A percentile compares a stretch with the other conserved stretches of the same genome.
Conservation (phyloP, 2,888 invertebrate genomes). For the Drosophila borealis region DNA sequence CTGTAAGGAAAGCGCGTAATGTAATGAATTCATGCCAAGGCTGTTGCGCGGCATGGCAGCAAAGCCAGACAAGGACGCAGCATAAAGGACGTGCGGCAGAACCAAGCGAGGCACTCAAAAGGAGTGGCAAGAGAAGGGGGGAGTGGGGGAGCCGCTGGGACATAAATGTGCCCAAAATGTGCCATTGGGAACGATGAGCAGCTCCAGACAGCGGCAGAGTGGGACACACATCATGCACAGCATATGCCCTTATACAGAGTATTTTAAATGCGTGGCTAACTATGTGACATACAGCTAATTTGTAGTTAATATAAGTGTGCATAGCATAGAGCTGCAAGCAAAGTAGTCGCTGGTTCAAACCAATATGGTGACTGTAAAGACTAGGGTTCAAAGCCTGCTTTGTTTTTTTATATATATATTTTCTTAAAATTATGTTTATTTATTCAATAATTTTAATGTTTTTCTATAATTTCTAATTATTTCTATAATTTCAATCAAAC, state of each 20-base stretch:
- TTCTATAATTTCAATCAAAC: too few relatives aligned
- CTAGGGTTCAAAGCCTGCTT: too few relatives aligned
- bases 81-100: conserved; percentile 3
- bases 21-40: conserved; percentile 81
- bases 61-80: conserved; percentile 35
- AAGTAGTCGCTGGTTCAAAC: too few relatives aligned
- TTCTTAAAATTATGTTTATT: neutral
- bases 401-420: neutral
- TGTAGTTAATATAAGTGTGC: too few relatives aligned
- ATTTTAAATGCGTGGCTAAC: neutral
- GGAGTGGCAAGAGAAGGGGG: neutral
- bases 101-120: conserved; percentile 24
- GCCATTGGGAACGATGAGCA: conserved; percentile 42
- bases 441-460: neutral
- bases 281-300: neutral
- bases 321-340: too few relatives aligned
- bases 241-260: neutral
- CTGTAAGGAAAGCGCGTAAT: conserved; percentile 50
- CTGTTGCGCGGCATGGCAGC: conserved; percentile 41
- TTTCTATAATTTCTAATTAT: neutral
- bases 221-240: neutral
- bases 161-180: conserved; percentile 32
- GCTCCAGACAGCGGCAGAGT: neutral
- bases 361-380: too few relatives aligned
- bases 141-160: neutral